These are phyloP conservation scores for Capromys pilorides DNA, from an alignment of 2,797 vertebrate genomes.

Conservation along the genomic window DNA sequence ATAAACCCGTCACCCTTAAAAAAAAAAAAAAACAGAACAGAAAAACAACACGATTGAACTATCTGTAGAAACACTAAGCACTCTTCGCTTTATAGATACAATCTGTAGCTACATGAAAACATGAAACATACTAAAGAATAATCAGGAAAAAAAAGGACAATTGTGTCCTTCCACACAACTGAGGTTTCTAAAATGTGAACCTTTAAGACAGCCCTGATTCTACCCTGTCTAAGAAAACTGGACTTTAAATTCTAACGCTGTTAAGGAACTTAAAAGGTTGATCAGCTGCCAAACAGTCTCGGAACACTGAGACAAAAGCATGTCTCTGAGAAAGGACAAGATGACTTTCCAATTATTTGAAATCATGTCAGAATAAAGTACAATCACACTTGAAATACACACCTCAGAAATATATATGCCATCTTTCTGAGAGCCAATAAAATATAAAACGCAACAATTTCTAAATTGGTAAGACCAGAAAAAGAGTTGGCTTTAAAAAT, in stretches of 20 bases:
- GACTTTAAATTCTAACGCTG: conserved; percentile 37
- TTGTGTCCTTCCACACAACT: neutral
- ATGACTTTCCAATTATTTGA: neutral
- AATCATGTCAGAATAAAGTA: conserved; percentile 3
- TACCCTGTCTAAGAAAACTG: neutral
- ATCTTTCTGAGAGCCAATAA: neutral
- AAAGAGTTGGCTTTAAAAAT: neutral
- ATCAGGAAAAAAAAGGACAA: conserved; percentile 49
- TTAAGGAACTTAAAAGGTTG: neutral
- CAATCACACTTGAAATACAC: neutral
- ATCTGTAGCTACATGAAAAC: conserved; percentile 66
- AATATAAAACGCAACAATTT: neutral
- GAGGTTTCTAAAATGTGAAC: neutral
- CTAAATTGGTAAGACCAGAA: neutral
- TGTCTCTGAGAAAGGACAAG: neutral
- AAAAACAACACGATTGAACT: neutral
- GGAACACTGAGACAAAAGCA: neutral
- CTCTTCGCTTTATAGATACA: neutral
- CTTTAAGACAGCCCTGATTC: neutral
- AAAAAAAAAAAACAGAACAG: too few relatives aligned
- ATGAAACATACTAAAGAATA: conserved; percentile 42
- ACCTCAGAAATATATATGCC: neutral
- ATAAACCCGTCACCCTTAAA: too few relatives aligned
- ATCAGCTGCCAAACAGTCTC: neutral
- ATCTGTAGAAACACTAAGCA: conserved; percentile 57